These are phyloP conservation scores for Rhyzopertha dominica DNA, from an alignment of 1,140 invertebrate species.

Conservation along the genomic window DNA sequence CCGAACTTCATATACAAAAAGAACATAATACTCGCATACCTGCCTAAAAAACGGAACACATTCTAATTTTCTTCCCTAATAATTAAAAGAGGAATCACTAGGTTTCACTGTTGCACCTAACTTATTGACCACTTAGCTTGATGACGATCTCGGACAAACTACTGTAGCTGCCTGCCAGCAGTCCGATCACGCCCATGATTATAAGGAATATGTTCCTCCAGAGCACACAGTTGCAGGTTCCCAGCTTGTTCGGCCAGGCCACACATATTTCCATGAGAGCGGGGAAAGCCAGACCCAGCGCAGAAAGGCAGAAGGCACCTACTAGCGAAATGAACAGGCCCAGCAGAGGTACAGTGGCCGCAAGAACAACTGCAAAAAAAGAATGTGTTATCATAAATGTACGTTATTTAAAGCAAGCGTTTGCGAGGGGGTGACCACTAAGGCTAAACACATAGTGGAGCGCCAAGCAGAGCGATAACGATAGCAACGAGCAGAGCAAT, in stretches of 20 bases:
- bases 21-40: no score
- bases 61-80: no score
- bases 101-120: no score
- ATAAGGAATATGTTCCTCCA: conserved; percentile 55
- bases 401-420: no score
- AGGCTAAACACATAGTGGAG: no score
- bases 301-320: conserved; percentile 74
- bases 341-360: conserved; percentile 67
- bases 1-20: no score
- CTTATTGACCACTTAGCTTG: conserved; percentile 19
- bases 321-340: conserved; percentile 81
- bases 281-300: conserved; percentile 78
- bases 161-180: conserved; percentile 39
- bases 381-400: no score
- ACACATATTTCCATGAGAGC: conserved; percentile 72
- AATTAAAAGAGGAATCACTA: no score
- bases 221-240: conserved; percentile 44
- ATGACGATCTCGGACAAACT: conserved; percentile 38
- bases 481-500: no score
- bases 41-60: no score
- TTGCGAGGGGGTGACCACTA: no score
- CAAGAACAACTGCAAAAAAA: conserved; percentile 71
- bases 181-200: conserved; percentile 50
- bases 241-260: conserved; percentile 50
- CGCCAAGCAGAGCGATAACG: no score